Conservation (phyloP, 2,113 vertebrate genomes). For the Chaetodon auriga region DNA sequence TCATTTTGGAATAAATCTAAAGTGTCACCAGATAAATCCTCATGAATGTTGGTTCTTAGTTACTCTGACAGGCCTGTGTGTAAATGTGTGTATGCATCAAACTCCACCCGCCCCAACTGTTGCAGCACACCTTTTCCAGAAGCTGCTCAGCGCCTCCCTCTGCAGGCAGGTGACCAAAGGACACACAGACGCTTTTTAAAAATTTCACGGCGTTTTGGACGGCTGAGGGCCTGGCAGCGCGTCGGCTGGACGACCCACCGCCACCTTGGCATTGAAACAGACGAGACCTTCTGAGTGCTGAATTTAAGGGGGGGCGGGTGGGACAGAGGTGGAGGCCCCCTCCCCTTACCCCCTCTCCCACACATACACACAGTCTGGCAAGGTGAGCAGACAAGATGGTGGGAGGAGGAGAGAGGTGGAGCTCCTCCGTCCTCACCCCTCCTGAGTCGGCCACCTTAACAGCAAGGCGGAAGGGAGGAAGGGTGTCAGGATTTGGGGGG, state of each 20-base stretch:
- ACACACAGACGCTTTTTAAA: slow-evolving; percentile 1
- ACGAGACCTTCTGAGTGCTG: slow-evolving; percentile 28
- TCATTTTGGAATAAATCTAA: too few species aligned
- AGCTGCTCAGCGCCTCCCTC: background rate
- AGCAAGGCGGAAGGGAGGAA: background rate
- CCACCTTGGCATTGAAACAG: slow-evolving; percentile 46
- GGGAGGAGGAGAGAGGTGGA: background rate
- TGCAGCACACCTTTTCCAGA: slow-evolving; percentile 13
- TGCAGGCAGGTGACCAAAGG: slow-evolving; percentile 30
- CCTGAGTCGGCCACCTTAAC: background rate
- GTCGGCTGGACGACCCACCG: slow-evolving; percentile 26
- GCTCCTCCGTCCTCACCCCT: background rate
- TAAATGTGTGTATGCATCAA: background rate
- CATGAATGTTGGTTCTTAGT: background rate
- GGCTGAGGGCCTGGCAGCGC: slow-evolving; percentile 34
- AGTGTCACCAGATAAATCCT: background rate
- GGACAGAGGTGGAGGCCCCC: background rate
- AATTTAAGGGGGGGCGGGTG: background rate
- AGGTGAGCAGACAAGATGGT: slow-evolving; percentile 17
- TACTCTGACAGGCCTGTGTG: background rate
- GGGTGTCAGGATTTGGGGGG: too few species aligned
- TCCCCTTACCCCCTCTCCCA: background rate
- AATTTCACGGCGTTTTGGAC: slow-evolving; percentile 22
- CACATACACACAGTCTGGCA: background rate
- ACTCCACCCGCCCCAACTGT: background rate